Conservation (phyloP, 30 jellyfish, hydroid and myxozoan genomes). For the Catostylus mosaicus region DNA sequence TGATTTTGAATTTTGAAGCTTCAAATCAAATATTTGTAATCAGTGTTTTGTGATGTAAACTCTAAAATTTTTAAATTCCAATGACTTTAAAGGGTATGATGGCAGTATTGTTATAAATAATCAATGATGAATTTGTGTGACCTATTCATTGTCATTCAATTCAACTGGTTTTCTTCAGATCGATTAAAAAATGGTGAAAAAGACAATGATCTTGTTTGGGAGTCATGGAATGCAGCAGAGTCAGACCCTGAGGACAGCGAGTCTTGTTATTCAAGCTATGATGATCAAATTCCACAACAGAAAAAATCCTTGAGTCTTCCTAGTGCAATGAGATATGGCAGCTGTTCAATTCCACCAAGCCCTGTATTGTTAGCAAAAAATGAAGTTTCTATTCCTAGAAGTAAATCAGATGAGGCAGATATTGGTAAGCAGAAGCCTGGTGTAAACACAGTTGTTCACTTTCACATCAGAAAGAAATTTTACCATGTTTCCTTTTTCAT, state of each 20-base stretch:
- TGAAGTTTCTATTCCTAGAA: slow-evolving; percentile 72
- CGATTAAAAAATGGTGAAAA: slow-evolving; percentile 82
- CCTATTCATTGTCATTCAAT: neutral
- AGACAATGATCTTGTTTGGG: slow-evolving; percentile 84
- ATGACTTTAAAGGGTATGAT: too few relatives aligned
- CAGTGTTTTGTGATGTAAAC: too few relatives aligned
- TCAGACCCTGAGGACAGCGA: slow-evolving; percentile 66
- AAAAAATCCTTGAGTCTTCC: slow-evolving; percentile 60
- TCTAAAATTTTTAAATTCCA: too few relatives aligned
- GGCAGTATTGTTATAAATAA: too few relatives aligned
- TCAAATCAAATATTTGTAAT: too few relatives aligned
- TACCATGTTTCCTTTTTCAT: too few relatives aligned
- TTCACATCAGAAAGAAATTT: too few relatives aligned
- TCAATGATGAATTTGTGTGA: too few relatives aligned
- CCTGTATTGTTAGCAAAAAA: slow-evolving; percentile 56
- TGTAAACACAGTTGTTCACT: too few relatives aligned
- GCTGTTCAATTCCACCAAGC: slow-evolving; percentile 92
- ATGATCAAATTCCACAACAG: slow-evolving; percentile 30
- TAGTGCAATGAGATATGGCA: slow-evolving; percentile 11
- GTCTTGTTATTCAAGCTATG: slow-evolving; percentile 33
- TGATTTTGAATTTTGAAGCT: too few relatives aligned
- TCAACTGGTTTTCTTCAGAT: slow-evolving; percentile 12
- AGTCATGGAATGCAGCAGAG: slow-evolving; percentile 71
- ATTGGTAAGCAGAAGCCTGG: too few relatives aligned
- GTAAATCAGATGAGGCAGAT: slow-evolving; percentile 93